Evolutionary conservation across 2,888 invertebrate species (phyloP), one percentile per base, ranked within the genome.

Genomic region (Phengaris alcon): DNA sequence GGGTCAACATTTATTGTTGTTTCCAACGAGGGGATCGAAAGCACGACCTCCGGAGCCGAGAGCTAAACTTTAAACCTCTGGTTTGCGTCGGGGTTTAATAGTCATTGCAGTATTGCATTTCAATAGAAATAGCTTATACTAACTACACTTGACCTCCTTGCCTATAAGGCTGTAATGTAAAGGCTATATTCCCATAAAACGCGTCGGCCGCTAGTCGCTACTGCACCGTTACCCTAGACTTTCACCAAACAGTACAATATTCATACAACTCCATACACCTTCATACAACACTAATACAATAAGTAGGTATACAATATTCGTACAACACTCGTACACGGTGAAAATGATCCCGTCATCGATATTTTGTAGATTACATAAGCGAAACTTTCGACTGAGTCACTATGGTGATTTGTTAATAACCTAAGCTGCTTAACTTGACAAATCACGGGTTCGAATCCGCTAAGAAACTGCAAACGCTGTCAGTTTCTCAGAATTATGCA

Each of bases 101-200:
- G 57, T 15, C 15, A 57, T 57, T 15, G 15, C 9, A 57, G 57
- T 8, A 59, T 59, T 59, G 59, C 59, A 59, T 22, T 59, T 59
- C 59, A 59, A 59, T 59, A 22, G 8, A 57, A 51, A 6, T 54
- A 22, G 22, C 59, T 22, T 15, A 59, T 59, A 59, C 15, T 59
- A 59, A 59, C 15, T 59, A 59, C 15, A 9, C 5, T 15, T 59
- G 59, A 10, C 59, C 59, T 22, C 22, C 10, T 59, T 22, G 59
- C 59, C 59, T 59, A 59, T 22, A 22, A 59, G 59, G 59, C 59
- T 59, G 22, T 59, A 48, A 48, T 48, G 59, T 22, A 22, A 59
- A 57, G 57, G 57, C 57, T 57, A 59, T 59, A 59, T 59, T 59
- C 59, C 59, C 59, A 22, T 59, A 59, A 59, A 59, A 59, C 59